These are phyloP conservation scores for Eristalinus sepulchralis DNA, from an alignment of 2,888 invertebrate species.

Conservation along the genomic window DNA sequence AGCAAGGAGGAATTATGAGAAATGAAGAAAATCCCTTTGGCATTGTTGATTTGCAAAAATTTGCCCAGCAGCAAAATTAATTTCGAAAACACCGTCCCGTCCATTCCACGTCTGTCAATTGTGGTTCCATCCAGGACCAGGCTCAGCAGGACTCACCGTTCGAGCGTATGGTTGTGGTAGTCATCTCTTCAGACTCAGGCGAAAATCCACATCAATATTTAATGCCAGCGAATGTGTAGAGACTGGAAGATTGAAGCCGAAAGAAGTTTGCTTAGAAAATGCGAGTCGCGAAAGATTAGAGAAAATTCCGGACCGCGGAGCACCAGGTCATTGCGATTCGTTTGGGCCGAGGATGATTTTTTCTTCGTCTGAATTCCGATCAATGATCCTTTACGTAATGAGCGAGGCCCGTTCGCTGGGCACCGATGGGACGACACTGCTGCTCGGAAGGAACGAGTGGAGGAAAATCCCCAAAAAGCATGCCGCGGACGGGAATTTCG, in stretches of 20 bases:
- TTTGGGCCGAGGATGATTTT: neutral
- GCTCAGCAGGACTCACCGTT: slow-evolving; percentile 70
- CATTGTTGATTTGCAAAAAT: slow-evolving; percentile 30
- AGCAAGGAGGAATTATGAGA: neutral
- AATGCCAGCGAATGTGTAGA: slow-evolving; percentile 33
- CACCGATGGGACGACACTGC: slow-evolving; percentile 7
- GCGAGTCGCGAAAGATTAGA: neutral
- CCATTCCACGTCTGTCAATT: neutral
- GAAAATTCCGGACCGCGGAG: neutral
- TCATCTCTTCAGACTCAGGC: slow-evolving; percentile 39
- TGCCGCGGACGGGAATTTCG: slow-evolving; percentile 20
- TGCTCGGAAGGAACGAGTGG: slow-evolving; percentile 34
- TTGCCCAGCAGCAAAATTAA: neutral
- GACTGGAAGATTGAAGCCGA: slow-evolving; percentile 10
- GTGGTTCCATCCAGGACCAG: neutral
- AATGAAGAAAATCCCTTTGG: slow-evolving; percentile 25
- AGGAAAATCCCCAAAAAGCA: slow-evolving; percentile 49
- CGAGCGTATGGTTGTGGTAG: slow-evolving; percentile 71
- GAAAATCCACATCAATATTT: slow-evolving; percentile 55
- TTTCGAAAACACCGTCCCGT: neutral
- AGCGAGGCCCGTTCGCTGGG: slow-evolving; percentile 31
- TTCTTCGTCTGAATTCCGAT: slow-evolving; percentile 23
- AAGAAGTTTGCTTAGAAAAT: slow-evolving; percentile 3
- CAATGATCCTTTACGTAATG: slow-evolving; percentile 69
- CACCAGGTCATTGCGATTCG: slow-evolving; percentile 25